Conservation (phyloP, 2,797 vertebrate genomes). For the Triplophysa bombifrons region DNA sequence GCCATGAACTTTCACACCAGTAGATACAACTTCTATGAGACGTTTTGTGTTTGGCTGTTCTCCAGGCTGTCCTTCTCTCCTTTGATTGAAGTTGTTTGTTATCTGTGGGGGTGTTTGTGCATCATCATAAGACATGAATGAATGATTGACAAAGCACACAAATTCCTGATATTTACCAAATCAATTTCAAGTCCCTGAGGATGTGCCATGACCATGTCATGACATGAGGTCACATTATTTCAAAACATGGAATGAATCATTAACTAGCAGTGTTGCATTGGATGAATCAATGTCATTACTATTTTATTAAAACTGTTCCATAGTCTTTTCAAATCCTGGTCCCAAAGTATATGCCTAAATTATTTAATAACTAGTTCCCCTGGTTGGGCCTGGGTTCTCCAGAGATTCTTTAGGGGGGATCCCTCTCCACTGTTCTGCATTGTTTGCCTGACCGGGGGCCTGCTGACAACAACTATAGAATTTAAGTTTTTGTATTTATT, state of each 20-base stretch:
- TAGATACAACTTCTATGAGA: neutral
- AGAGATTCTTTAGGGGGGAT: too few species aligned
- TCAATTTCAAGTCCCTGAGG: neutral
- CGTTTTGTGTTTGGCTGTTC: slow-evolving; percentile 22
- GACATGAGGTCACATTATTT: slow-evolving; percentile 3
- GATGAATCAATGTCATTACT: neutral
- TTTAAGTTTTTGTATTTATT: too few species aligned
- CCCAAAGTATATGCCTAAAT: too few species aligned
- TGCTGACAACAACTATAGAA: too few species aligned
- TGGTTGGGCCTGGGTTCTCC: too few species aligned
- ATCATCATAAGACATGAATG: neutral
- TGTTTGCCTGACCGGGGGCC: too few species aligned
- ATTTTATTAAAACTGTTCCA: neutral
- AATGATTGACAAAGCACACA: slow-evolving; percentile 39
- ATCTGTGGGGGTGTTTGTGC: slow-evolving; percentile 24
- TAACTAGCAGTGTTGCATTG: slow-evolving; percentile 3
- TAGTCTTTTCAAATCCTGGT: neutral
- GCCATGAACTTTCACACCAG: slow-evolving; percentile 32
- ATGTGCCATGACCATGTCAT: slow-evolving; percentile 21
- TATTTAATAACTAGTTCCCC: too few species aligned
- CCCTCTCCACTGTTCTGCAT: too few species aligned
- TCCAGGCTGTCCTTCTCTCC: slow-evolving; percentile 12
- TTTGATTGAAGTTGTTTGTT: slow-evolving; percentile 6
- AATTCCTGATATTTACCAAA: neutral
- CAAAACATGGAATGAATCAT: slow-evolving; percentile 10